Evolutionary conservation across 2,888 invertebrate species (phyloP).

Genomic region (Campopleginae sp.): DNA sequence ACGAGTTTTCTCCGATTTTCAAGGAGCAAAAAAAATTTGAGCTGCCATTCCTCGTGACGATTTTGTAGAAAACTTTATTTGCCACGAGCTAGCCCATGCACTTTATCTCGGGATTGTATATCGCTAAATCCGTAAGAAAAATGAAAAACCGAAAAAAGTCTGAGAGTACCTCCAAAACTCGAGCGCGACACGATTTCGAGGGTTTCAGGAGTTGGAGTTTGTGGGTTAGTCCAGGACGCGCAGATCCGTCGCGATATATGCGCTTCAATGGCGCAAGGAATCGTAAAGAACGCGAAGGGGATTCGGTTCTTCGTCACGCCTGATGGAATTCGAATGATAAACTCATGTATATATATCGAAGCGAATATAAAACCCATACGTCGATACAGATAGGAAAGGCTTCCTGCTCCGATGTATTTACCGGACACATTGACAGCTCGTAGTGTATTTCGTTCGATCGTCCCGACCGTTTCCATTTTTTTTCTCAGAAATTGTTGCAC

Average conservation of each 20-base stretch:
- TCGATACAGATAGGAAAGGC: neutral
- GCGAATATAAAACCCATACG: slow-evolving; percentile 7
- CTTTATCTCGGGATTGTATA: slow-evolving; percentile 1
- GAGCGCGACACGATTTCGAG: neutral
- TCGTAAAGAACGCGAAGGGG: slow-evolving; percentile 30
- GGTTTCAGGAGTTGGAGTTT: slow-evolving; percentile 24
- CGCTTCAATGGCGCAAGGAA: slow-evolving; percentile 38
- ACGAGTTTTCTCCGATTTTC: too few species aligned
- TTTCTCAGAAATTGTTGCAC: neutral
- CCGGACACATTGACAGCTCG: slow-evolving; percentile 20
- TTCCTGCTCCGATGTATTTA: slow-evolving; percentile 19
- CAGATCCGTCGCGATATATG: slow-evolving; percentile 20
- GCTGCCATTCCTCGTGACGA: neutral
- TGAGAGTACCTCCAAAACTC: slow-evolving; percentile 4
- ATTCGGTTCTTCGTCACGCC: slow-evolving; percentile 39
- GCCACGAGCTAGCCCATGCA: neutral
- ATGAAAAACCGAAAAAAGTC: neutral
- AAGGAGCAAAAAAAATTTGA: neutral
- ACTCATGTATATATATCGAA: neutral
- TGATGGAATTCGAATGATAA: slow-evolving; percentile 37
- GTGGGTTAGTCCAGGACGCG: slow-evolving; percentile 9
- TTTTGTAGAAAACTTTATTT: neutral
- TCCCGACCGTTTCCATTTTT: neutral
- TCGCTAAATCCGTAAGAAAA: slow-evolving; percentile 16
- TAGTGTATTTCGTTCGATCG: neutral